phyloP scores from a whole-genome alignment of 2,888 invertebrate species.

The Geotrupes spiniger region DNA sequence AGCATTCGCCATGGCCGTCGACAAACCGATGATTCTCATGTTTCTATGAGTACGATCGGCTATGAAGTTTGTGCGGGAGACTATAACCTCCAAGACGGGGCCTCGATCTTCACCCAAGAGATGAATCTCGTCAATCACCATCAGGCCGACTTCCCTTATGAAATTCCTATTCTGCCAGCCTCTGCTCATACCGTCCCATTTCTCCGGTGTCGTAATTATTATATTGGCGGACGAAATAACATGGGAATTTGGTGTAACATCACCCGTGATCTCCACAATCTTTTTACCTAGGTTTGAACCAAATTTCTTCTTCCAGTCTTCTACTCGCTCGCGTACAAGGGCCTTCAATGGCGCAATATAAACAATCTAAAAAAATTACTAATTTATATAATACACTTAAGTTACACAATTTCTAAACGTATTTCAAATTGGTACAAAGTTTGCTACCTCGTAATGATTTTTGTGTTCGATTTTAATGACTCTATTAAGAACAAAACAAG shows the following conservation, averaged over 20 bases:
- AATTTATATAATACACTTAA: not conserved
- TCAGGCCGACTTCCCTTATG: conserved; percentile 84
- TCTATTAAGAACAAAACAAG: too few species aligned
- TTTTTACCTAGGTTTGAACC: conserved; percentile 69
- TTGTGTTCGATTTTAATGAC: too few species aligned
- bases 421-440: too few species aligned
- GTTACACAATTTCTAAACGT: not conserved
- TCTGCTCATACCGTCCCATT: conserved; percentile 99
- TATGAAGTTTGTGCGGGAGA: conserved; percentile 96
- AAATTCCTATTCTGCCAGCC: conserved; percentile 97
- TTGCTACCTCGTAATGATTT: too few species aligned
- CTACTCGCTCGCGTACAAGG: conserved; percentile 91
- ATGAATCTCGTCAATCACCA: conserved; percentile 98
- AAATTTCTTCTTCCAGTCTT: conserved; percentile 88
- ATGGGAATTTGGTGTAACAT: conserved; percentile 81
- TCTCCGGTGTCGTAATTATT: conserved; percentile 98
- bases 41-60: conserved; percentile 80
- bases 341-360: conserved; percentile 99
- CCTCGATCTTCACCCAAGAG: conserved; percentile 88
- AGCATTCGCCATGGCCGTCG: conserved; percentile 97
- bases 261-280: conserved; percentile 95
- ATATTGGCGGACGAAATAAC: conserved; percentile 83
- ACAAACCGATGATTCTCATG: conserved; percentile 89
- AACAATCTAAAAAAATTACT: conserved; percentile 63
- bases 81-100: conserved; percentile 93